phyloP scores from a whole-genome alignment of 2,113 vertebrate species.

The Columba livia region DNA sequence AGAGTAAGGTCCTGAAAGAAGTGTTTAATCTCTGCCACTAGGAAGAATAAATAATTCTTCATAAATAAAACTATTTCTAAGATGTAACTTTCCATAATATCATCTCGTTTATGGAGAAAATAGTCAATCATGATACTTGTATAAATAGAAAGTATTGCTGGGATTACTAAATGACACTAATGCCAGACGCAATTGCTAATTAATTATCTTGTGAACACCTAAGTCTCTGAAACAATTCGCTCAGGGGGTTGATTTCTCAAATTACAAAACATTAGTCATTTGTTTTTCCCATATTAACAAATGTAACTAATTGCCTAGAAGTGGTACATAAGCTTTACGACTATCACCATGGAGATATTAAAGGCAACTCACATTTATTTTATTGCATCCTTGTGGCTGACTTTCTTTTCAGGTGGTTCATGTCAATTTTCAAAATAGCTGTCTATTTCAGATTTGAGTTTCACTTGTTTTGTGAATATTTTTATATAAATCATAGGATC shows the following conservation, averaged over 20 bases:
- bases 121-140: not conserved
- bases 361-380: not conserved
- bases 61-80: not conserved
- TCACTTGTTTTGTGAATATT: not conserved
- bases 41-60: not conserved
- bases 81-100: not conserved
- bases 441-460: not conserved
- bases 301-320: not conserved
- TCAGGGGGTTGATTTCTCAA: not conserved
- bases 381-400: not conserved
- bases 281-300: not conserved
- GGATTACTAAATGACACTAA: not conserved
- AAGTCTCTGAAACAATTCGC: not conserved
- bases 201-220: not conserved
- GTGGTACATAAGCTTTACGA: not conserved
- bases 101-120: not conserved
- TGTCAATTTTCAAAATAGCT: not conserved
- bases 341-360: not conserved
- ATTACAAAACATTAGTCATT: not conserved
- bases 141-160: not conserved
- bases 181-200: not conserved
- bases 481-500: not conserved
- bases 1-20: not conserved
- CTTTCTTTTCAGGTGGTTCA: not conserved
- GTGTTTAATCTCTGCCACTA: not conserved